Evolutionary conservation across 1,140 invertebrate genomes (phyloP).

Genomic region (Cotesia chilonis): DNA sequence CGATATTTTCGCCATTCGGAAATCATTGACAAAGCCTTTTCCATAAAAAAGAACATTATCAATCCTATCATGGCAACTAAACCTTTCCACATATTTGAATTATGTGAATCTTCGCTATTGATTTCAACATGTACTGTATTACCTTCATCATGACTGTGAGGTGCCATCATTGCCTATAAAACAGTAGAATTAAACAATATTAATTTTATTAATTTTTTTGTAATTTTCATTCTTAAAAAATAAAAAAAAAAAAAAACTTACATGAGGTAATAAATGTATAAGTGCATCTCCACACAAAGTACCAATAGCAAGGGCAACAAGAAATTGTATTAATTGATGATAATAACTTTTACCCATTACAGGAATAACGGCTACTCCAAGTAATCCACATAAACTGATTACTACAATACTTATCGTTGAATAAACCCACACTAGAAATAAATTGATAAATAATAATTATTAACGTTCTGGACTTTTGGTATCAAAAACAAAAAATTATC

Average conservation of each 20-base stretch:
- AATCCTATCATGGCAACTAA: constrained; percentile 81
- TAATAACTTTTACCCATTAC: constrained; percentile 91
- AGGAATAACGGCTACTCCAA: constrained; percentile 86
- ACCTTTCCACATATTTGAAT: constrained; percentile 82
- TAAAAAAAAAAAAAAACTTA: constrained; percentile 60
- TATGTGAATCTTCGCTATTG: constrained; percentile 63
- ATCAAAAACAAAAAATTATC: no score
- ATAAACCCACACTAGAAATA: constrained; percentile 80
- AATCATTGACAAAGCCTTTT: constrained; percentile 82
- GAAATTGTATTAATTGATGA: constrained; percentile 87
- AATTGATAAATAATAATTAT: constrained; percentile 26
- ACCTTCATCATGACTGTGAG: constrained; percentile 54
- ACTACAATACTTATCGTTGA: constrained; percentile 80
- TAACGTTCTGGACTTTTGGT: neutral
- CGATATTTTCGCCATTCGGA: constrained; percentile 79
- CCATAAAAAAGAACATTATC: constrained; percentile 88
- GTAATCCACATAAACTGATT: constrained; percentile 84
- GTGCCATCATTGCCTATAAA: constrained; percentile 63
- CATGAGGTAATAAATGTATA: constrained; percentile 92
- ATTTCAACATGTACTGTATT: constrained; percentile 42
- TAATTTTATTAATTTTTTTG: neutral
- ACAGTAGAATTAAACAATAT: constrained; percentile 22
- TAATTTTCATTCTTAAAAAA: neutral
- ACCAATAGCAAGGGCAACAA: constrained; percentile 91
- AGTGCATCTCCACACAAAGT: constrained; percentile 91